phyloP scores from a whole-genome alignment of 2,888 invertebrate genomes.

The Muscina levida region DNA sequence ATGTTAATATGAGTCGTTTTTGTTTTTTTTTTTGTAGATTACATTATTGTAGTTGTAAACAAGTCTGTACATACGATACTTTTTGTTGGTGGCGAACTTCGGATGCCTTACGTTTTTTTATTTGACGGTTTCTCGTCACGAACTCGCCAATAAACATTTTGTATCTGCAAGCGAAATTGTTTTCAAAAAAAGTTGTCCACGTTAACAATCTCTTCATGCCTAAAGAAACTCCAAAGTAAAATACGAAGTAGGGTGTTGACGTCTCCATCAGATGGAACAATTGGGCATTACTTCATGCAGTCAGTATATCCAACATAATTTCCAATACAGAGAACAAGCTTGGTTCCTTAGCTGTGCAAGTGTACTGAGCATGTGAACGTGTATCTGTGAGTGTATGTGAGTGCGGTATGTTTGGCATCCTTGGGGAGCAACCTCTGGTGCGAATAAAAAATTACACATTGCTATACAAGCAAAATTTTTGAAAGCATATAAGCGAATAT shows the following conservation, averaged over 20 bases:
- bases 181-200: too few relatives aligned
- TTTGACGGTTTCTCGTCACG: too few relatives aligned
- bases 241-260: too few relatives aligned
- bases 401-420: conserved; percentile 69
- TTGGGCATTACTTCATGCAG: background rate
- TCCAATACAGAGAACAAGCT: conserved; percentile 38
- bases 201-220: too few relatives aligned
- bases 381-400: conserved; percentile 45
- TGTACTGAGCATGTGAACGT: conserved; percentile 43
- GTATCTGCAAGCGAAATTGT: too few relatives aligned
- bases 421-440: conserved; percentile 77
- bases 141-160: too few relatives aligned
- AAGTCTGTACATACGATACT: background rate
- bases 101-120: background rate
- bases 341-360: conserved; percentile 33
- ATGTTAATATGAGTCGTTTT: conserved; percentile 76
- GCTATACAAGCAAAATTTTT: conserved; percentile 66
- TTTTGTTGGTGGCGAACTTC: conserved; percentile 44
- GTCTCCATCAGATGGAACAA: conserved; percentile 21
- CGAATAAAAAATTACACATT: conserved; percentile 79
- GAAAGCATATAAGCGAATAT: conserved; percentile 18
- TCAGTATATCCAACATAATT: conserved; percentile 3
- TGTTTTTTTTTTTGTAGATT: conserved; percentile 76
- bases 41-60: conserved; percentile 46
- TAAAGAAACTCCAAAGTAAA: too few relatives aligned